phyloP scores from a whole-genome alignment of 2,888 invertebrate genomes.

The Epinotia demarniana region DNA sequence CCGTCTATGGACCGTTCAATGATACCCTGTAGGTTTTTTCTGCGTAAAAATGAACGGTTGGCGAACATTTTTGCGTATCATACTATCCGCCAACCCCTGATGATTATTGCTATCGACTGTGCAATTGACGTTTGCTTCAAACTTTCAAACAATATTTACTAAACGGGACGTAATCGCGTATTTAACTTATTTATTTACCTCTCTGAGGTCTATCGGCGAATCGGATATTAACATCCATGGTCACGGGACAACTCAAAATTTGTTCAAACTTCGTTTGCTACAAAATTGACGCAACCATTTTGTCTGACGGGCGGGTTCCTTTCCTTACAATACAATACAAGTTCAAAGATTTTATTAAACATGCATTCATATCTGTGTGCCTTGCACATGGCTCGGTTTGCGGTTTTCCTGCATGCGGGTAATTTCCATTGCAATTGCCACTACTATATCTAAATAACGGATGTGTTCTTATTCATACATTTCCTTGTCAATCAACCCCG shows the following conservation, averaged over 20 bases:
- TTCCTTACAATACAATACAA: background rate
- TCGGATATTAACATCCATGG: too few relatives aligned
- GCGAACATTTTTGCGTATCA: too few relatives aligned
- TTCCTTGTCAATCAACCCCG: background rate
- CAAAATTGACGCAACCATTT: background rate
- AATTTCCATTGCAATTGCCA: constrained; percentile 32
- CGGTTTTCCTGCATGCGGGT: constrained; percentile 43
- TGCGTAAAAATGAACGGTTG: too few relatives aligned
- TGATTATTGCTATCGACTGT: background rate
- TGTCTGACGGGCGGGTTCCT: background rate
- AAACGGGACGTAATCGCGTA: too few relatives aligned
- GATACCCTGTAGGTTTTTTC: too few relatives aligned
- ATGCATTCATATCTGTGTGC: constrained; percentile 5
- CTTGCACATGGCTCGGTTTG: constrained; percentile 5
- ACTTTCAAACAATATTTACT: too few relatives aligned
- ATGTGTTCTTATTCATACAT: background rate
- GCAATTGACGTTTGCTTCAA: background rate
- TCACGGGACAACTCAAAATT: too few relatives aligned
- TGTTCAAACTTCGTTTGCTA: background rate
- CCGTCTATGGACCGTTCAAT: too few relatives aligned
- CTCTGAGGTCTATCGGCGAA: too few relatives aligned
- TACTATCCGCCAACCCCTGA: background rate
- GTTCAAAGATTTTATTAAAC: background rate
- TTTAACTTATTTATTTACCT: too few relatives aligned
- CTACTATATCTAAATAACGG: background rate